Evolutionary conservation across 2,888 invertebrate genomes (phyloP), one percentile per base, ranked within the genome.

Genomic region (Xestobium rufovillosum): DNA sequence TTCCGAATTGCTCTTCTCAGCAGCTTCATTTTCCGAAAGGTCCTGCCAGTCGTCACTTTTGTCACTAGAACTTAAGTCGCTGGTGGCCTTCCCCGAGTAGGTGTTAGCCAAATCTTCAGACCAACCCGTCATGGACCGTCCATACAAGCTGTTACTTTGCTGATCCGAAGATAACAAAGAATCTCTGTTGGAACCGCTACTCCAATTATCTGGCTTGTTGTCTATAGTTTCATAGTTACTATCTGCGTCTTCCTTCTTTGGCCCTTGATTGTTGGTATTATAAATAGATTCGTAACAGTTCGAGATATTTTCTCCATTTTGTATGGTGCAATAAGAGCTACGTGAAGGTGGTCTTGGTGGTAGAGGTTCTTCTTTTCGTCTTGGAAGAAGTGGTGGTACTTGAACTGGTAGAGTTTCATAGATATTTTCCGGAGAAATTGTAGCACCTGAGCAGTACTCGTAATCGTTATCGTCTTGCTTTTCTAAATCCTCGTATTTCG

Each of bases 31-130:
- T 53, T 76, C 76, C 3, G 75, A 73, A 9, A 79, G 66, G 51
- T 79, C 79, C 26, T 78, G 71, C 79, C 79, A 80, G 50, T 79
- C 78, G 43, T 80, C 79, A 44, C 76, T 77, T 11, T 73, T 65
- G 48, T 76, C 76, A 46, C 75, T 75, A 31, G 68, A 69, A 50
- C 76, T 76, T 14, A 71, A 66, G 51, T 75, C 75, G 48, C 75
- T 74, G 10, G 56, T 49, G 44, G 71, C 70, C 4, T 73, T 71
- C 15, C 71, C 71, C 49, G 68, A 71, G 47, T 53, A 51, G 11
- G 44, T 38, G 39, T 42, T 51, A 11, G 39, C 43, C 26, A 40
- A 45, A 34, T 49, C 47, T 12, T 41, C 44, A 46, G 48, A 50
- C 17, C 32, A 47, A 26, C 13, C 67, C 15, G 34, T 34, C 67